Conservation (phyloP, 1,140 invertebrate species). For the Cydia fagiglandana region DNA sequence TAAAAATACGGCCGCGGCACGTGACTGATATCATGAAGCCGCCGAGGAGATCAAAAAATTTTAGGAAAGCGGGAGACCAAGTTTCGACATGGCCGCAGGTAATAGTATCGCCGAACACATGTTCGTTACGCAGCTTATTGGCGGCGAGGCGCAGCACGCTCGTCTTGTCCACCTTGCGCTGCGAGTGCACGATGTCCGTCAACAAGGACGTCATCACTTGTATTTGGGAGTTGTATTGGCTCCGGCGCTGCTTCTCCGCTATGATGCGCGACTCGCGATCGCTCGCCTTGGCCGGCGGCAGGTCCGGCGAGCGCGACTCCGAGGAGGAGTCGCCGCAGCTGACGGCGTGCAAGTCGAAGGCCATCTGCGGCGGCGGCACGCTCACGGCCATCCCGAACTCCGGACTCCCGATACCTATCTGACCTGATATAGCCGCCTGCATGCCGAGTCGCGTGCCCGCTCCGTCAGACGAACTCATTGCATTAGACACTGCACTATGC, state of each 20-base stretch:
- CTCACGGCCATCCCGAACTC: slow-evolving; percentile 56
- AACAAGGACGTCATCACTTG: slow-evolving; percentile 89
- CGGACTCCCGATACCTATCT: slow-evolving; percentile 47
- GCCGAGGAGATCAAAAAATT: slow-evolving; percentile 80
- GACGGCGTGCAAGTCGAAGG: slow-evolving; percentile 49
- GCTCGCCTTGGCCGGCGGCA: slow-evolving; percentile 60
- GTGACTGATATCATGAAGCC: slow-evolving; percentile 91
- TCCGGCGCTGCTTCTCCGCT: slow-evolving; percentile 93
- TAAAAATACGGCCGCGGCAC: slow-evolving; percentile 90
- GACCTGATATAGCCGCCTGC: slow-evolving; percentile 48
- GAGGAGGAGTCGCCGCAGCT: slow-evolving; percentile 66
- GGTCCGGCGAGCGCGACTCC: slow-evolving; percentile 66
- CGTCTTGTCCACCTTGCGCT: slow-evolving; percentile 93
- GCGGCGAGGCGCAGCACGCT: slow-evolving; percentile 92
- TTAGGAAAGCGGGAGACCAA: slow-evolving; percentile 72
- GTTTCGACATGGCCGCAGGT: slow-evolving; percentile 70
- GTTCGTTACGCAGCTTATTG: slow-evolving; percentile 84
- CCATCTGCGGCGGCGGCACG: slow-evolving; percentile 43
- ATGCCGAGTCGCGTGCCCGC: slow-evolving; percentile 49
- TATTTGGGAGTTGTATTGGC: slow-evolving; percentile 94
- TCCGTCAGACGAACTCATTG: slow-evolving; percentile 59
- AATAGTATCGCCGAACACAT: slow-evolving; percentile 79
- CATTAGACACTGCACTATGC: slow-evolving; percentile 35
- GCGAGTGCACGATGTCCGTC: slow-evolving; percentile 89
- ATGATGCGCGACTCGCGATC: slow-evolving; percentile 89